Evolutionary conservation across 2,113 vertebrate genomes (phyloP).

Genomic region (Microcebus griseorufus): DNA sequence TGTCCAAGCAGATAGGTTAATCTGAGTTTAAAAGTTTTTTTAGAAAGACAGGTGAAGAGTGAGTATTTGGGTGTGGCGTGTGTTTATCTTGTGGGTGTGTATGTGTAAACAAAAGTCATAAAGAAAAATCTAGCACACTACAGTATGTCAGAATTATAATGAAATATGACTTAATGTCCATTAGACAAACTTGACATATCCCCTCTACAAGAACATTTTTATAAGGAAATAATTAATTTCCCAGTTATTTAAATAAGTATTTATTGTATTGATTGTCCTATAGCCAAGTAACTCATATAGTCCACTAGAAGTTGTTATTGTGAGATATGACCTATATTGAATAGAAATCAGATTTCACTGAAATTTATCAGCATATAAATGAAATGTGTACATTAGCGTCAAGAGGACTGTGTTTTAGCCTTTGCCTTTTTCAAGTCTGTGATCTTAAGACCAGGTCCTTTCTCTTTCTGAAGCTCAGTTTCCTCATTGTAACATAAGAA

Average conservation of each 20-base stretch:
- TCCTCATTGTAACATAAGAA: neutral
- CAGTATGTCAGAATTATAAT: neutral
- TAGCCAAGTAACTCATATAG: neutral
- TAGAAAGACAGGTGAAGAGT: neutral
- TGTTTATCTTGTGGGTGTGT: neutral
- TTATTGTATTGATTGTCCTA: neutral
- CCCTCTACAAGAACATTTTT: neutral
- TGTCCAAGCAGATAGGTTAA: neutral
- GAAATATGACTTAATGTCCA: neutral
- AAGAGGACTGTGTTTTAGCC: neutral
- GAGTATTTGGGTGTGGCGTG: neutral
- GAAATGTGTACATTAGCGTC: neutral
- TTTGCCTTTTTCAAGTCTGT: neutral
- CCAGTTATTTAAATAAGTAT: neutral
- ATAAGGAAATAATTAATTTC: neutral
- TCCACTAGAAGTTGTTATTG: neutral
- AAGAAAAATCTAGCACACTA: neutral
- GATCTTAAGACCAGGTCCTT: neutral
- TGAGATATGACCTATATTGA: neutral
- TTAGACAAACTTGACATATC: neutral
- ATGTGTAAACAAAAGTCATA: neutral
- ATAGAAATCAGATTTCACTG: neutral
- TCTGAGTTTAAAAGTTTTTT: neutral
- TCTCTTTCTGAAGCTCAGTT: neutral
- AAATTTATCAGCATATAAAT: neutral